phyloP scores from a whole-genome alignment of 2,113 vertebrate species.

The Engystomops pustulosus region DNA sequence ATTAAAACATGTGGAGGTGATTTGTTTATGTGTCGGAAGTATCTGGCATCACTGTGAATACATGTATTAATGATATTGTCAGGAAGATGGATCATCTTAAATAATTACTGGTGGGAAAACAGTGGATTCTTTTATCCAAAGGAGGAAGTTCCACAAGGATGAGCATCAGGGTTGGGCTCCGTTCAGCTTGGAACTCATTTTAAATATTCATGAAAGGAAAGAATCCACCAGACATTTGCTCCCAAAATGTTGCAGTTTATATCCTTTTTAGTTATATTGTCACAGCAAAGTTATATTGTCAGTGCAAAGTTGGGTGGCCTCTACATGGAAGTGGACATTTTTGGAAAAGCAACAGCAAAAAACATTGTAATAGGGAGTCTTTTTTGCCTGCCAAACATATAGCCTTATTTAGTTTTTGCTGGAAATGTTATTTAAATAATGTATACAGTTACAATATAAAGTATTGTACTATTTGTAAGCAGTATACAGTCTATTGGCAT shows the following conservation, averaged over 20 bases:
- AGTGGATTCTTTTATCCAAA: neutral
- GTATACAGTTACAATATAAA: neutral
- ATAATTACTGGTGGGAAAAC: slow-evolving; percentile 12
- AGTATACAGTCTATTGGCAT: neutral
- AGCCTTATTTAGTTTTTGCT: no score
- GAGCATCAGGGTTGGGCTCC: neutral
- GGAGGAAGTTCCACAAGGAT: slow-evolving; percentile 4
- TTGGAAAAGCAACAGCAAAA: no score
- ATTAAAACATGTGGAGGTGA: neutral
- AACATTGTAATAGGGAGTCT: no score
- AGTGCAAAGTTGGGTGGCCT: no score
- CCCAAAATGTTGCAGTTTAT: neutral
- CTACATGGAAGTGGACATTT: no score
- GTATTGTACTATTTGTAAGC: neutral
- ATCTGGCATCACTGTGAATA: slow-evolving; percentile 3
- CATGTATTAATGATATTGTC: neutral
- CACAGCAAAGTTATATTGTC: no score
- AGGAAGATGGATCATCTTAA: slow-evolving; percentile 18
- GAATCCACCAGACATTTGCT: neutral
- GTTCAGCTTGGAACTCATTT: neutral
- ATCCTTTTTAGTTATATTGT: neutral
- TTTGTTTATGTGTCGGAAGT: neutral
- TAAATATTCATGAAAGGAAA: neutral
- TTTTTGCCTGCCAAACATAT: no score
- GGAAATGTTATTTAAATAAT: no score